These are phyloP conservation scores for Sipha maydis DNA, from an alignment of 2,888 invertebrate species.

Conservation along the genomic window DNA sequence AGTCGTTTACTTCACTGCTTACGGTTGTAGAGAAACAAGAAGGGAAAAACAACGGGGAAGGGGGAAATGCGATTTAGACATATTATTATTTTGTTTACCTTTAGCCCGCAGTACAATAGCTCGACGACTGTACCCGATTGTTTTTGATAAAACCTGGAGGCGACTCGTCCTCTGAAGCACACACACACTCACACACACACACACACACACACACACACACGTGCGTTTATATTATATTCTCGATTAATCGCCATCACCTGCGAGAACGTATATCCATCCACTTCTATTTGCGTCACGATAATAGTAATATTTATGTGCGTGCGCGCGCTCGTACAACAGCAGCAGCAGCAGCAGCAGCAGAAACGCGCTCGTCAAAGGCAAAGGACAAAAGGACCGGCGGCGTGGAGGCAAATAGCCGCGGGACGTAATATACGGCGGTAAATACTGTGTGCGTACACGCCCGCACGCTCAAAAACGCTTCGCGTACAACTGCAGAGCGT, in stretches of 20 bases:
- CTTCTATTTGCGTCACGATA: conserved; percentile 16
- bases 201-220: not conserved
- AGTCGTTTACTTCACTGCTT: not conserved
- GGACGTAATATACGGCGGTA: conserved; percentile 51
- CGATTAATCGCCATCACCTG: conserved; percentile 20
- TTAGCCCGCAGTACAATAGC: conserved; percentile 18
- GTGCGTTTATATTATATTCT: not conserved
- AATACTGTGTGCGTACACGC: conserved; percentile 10
- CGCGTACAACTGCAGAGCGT: not conserved
- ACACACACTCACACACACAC: not conserved
- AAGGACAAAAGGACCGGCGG: conserved; percentile 38
- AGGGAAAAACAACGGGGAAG: not conserved
- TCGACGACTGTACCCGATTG: not conserved
- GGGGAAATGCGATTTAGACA: conserved; percentile 6
- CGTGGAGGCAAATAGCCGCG: conserved; percentile 48
- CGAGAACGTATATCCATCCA: not conserved
- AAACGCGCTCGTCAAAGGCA: conserved; percentile 37
- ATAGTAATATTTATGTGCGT: conserved; percentile 1
- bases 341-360: not conserved
- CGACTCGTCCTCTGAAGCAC: not conserved
- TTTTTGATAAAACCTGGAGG: conserved; percentile 26
- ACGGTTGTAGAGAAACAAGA: too few relatives aligned
- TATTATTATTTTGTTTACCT: conserved; percentile 27
- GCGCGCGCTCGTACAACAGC: not conserved
- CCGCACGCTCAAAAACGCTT: conserved; percentile 28